phyloP scores from a whole-genome alignment of 2,888 invertebrate genomes.

The Cantharis nigra region DNA sequence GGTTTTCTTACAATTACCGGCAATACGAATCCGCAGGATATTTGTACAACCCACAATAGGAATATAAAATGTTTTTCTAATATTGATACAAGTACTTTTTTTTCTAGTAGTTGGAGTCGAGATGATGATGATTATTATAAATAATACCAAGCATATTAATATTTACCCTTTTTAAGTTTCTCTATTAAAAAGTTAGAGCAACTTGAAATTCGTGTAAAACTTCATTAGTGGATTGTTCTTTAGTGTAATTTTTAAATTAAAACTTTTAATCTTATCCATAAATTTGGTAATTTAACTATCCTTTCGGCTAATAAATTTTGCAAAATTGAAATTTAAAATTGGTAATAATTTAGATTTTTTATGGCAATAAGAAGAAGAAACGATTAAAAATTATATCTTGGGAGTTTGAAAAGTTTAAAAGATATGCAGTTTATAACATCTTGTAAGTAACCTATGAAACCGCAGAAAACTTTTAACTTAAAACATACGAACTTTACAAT shows the following conservation, averaged over 20 bases:
- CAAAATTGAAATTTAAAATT: not conserved
- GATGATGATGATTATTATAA: not conserved
- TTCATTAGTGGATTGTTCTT: not conserved
- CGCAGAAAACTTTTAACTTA: constrained; percentile 34
- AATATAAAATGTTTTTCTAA: not conserved
- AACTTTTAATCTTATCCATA: not conserved
- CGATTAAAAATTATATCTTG: constrained; percentile 21
- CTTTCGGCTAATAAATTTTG: not conserved
- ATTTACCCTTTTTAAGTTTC: not conserved
- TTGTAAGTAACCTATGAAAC: constrained; percentile 33
- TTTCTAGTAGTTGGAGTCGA: not conserved
- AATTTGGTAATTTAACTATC: not conserved
- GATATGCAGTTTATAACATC: constrained; percentile 26
- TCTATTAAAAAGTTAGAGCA: not conserved
- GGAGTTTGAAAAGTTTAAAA: constrained; percentile 17
- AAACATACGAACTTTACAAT: constrained; percentile 44
- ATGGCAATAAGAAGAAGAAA: not conserved
- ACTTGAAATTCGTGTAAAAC: not conserved
- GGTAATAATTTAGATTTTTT: not conserved
- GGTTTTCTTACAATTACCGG: not conserved
- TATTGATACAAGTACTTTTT: not conserved
- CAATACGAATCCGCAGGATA: not conserved
- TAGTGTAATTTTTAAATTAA: not conserved
- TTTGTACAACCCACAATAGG: not conserved
- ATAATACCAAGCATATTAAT: not conserved